A percentile compares a stretch with the other conserved stretches of the same genome.
Conservation (phyloP, 2,113 vertebrate genomes). For the Montifringilla adamsi region DNA sequence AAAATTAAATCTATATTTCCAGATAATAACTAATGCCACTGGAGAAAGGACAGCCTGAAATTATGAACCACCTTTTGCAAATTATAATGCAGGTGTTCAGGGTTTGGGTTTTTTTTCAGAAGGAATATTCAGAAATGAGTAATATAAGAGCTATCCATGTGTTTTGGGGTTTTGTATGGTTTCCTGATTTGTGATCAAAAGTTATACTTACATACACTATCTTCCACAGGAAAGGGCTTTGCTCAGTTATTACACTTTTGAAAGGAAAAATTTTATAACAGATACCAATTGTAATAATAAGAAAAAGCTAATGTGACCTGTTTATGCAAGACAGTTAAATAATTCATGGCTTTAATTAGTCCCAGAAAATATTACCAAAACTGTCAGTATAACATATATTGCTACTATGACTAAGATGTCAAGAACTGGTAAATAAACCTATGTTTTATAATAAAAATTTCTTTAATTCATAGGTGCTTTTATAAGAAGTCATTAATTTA, state of each 20-base stretch:
- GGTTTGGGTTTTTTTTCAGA: background rate
- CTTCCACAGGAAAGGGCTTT: background rate
- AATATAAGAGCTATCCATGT: background rate
- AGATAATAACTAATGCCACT: background rate
- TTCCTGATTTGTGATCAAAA: background rate
- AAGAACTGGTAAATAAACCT: background rate
- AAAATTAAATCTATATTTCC: background rate
- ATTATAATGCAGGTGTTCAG: background rate
- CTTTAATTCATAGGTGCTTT: background rate
- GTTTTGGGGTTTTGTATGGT: background rate
- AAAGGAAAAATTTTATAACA: background rate
- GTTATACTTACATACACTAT: background rate
- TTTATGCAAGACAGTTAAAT: background rate
- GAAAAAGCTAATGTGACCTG: background rate
- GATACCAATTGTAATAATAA: background rate
- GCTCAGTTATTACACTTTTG: background rate
- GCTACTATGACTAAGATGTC: background rate
- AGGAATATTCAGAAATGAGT: background rate
- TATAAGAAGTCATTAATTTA: background rate
- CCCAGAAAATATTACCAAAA: background rate
- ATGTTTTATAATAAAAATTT: background rate
- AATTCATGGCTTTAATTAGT: background rate
- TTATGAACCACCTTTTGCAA: background rate
- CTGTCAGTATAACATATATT: background rate
- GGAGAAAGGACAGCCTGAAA: background rate